A percentile compares a stretch with the other conserved stretches of the same genome.
Evolutionary conservation across 1,140 invertebrate genomes (phyloP).

Genomic region (Prorops nasuta): DNA sequence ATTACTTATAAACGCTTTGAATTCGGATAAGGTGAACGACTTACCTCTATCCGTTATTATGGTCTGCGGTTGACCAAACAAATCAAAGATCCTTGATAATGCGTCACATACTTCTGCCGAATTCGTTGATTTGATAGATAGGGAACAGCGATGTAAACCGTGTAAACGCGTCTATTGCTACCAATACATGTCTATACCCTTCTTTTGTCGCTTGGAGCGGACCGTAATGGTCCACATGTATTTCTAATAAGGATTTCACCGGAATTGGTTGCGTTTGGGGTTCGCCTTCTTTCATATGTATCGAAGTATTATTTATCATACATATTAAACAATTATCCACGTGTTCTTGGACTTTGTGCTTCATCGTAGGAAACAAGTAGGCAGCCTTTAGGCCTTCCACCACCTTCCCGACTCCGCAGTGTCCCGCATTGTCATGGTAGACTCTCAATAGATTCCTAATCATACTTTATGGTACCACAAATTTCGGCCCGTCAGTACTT

Average conservation of each 20-base stretch:
- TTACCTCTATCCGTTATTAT: too few relatives aligned
- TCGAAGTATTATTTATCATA: constrained; percentile 3
- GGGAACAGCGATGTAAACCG: too few relatives aligned
- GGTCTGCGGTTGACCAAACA: too few relatives aligned
- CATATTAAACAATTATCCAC: constrained; percentile 23
- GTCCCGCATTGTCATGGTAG: constrained; percentile 18
- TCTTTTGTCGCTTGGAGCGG: constrained; percentile 17
- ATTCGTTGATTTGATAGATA: too few relatives aligned
- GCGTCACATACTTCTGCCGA: too few relatives aligned
- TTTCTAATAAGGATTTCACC: constrained; percentile 16
- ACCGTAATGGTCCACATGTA: constrained; percentile 24
- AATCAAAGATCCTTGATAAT: too few relatives aligned
- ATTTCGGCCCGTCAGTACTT: neutral
- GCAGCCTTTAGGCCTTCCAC: constrained; percentile 1
- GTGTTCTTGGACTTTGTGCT: constrained; percentile 11
- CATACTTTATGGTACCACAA: constrained; percentile 11
- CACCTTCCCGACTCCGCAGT: constrained; percentile 5
- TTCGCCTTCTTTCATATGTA: constrained; percentile 14
- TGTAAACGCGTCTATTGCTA: too few relatives aligned
- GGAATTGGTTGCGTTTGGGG: constrained; percentile 18
- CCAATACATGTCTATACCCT: constrained; percentile 21
- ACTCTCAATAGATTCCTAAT: constrained; percentile 8
- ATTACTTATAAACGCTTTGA: too few relatives aligned
- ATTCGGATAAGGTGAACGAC: too few relatives aligned
- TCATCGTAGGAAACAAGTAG: constrained; percentile 19